A percentile compares a stretch with the other conserved stretches of the same genome.
Conservation (phyloP, 2,113 vertebrate genomes). For the Oreamnos americanus region DNA sequence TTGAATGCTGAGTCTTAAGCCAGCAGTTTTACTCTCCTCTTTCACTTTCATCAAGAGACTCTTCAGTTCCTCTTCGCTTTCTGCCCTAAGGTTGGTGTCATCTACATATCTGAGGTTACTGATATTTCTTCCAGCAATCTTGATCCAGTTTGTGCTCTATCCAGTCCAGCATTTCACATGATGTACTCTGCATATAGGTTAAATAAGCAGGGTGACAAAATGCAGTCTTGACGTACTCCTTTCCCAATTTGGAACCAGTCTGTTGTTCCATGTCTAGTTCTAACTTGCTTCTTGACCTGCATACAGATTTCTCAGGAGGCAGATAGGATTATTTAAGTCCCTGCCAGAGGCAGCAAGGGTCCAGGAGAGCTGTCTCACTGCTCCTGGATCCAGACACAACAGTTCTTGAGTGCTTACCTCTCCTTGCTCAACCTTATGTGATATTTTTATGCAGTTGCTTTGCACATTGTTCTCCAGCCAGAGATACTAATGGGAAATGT, state of each 20-base stretch:
- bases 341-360: background rate
- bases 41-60: background rate
- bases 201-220: background rate
- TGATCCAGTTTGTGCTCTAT: background rate
- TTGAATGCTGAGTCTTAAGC: background rate
- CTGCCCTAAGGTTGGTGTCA: background rate
- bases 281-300: background rate
- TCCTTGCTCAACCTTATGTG: background rate
- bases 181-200: background rate
- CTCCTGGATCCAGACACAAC: background rate
- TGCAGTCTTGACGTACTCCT: background rate
- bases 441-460: background rate
- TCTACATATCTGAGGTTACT: background rate
- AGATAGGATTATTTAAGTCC: background rate
- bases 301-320: background rate
- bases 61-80: background rate
- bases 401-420: background rate
- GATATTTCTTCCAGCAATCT: background rate
- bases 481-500: background rate
- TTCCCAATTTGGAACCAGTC: background rate
- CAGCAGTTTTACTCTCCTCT: background rate
- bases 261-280: background rate
- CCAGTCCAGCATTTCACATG: background rate
- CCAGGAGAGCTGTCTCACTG: background rate
- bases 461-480: background rate